phyloP scores from a whole-genome alignment of 64 coral and sea anemone species.

The Porites australiensis region DNA sequence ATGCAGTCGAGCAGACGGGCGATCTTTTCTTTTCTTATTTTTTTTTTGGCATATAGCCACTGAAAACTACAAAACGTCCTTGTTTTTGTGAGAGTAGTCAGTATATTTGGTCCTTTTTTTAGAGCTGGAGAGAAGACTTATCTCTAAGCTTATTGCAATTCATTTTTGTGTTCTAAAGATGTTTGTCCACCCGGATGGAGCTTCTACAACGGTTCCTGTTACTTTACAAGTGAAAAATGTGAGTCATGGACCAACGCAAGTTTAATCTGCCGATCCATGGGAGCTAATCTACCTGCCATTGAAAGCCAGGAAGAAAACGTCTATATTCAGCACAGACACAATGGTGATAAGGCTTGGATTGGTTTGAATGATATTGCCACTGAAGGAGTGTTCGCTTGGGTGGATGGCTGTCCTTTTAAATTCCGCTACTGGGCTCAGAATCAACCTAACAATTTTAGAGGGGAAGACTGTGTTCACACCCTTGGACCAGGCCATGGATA shows the following conservation, averaged over 20 bases:
- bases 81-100: not conserved
- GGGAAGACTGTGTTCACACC: conserved; percentile 77
- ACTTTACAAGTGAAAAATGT: conserved; percentile 62
- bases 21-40: too few relatives aligned
- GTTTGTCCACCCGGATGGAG: conserved; percentile 63
- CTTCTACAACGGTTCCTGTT: conserved; percentile 84
- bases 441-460: conserved; percentile 66
- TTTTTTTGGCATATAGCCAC: too few relatives aligned
- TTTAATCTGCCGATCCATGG: conserved; percentile 29
- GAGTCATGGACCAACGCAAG: conserved; percentile 57
- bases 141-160: too few relatives aligned
- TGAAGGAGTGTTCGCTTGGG: conserved; percentile 73
- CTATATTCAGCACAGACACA: conserved; percentile 70
- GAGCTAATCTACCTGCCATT: conserved; percentile 41
- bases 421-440: conserved; percentile 75
- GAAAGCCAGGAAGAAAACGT: conserved; percentile 87
- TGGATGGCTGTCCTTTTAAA: conserved; percentile 51
- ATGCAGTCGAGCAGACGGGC: too few relatives aligned
- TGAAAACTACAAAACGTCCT: too few relatives aligned
- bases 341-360: conserved; percentile 75
- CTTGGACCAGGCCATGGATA: conserved; percentile 25
- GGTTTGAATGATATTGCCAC: conserved; percentile 82
- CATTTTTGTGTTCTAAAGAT: conserved; percentile 16
- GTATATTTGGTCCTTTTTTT: not conserved
- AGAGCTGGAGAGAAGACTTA: too few relatives aligned